A percentile compares a stretch with the other conserved stretches of the same genome.
Evolutionary conservation across 2,797 vertebrate genomes (phyloP).

Genomic region (Gymnoscopelus braueri): DNA sequence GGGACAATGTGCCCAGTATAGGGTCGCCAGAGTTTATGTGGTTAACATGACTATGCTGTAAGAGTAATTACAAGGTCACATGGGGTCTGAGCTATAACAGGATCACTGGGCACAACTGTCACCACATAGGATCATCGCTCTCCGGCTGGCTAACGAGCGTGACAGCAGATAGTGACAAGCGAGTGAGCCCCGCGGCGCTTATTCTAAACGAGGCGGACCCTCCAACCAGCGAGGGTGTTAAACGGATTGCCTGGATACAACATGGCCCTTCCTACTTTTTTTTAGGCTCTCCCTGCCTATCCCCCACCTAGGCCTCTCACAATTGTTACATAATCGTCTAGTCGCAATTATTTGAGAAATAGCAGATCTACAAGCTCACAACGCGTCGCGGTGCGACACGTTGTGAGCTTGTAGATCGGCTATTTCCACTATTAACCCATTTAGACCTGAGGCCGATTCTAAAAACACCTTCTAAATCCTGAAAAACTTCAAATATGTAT

Average conservation of each 20-base stretch:
- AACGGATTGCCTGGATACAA: constrained; percentile 44
- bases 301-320: constrained; percentile 7
- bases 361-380: too few species aligned
- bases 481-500: too few species aligned
- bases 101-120: constrained; percentile 65
- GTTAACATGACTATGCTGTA: constrained; percentile 43
- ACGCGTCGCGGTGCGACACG: too few species aligned
- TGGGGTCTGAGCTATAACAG: constrained; percentile 60
- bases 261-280: constrained; percentile 13
- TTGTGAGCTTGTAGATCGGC: too few species aligned
- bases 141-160: constrained; percentile 65
- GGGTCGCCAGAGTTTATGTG: too few species aligned
- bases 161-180: constrained; percentile 67
- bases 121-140: constrained; percentile 57
- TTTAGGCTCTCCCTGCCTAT: constrained; percentile 7
- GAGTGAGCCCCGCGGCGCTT: constrained; percentile 54
- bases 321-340: not conserved
- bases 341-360: too few species aligned
- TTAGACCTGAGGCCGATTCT: too few species aligned
- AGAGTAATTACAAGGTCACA: constrained; percentile 65
- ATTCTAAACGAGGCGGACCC: constrained; percentile 63
- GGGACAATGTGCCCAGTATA: too few species aligned
- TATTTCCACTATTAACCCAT: too few species aligned
- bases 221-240: constrained; percentile 44
- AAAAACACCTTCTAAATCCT: too few species aligned